A percentile compares a stretch with the other conserved stretches of the same genome.
Conservation (phyloP, 2,888 invertebrate genomes). For the Pterostichus madidus region DNA sequence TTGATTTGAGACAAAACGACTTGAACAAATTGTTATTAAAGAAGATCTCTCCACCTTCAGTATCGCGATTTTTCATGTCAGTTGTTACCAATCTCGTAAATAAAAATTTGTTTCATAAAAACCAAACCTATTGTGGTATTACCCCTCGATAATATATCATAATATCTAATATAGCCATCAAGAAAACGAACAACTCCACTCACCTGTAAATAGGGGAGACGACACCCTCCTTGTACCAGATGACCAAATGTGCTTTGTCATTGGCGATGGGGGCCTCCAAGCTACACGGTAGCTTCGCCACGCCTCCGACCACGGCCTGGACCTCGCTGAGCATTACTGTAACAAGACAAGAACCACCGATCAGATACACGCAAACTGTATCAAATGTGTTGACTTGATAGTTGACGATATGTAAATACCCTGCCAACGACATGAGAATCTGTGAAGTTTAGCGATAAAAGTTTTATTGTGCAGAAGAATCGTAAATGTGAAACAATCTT, state of each 20-base stretch:
- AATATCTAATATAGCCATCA: too few species aligned
- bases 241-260: conserved; percentile 82
- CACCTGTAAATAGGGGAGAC: conserved; percentile 82
- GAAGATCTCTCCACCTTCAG: too few species aligned
- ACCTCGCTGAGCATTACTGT: conserved; percentile 75
- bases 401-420: conserved; percentile 15
- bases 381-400: conserved; percentile 15
- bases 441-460: conserved; percentile 28
- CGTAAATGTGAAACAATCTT: conserved; percentile 19
- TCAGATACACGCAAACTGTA: conserved; percentile 21
- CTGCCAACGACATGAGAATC: conserved; percentile 38
- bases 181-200: conserved; percentile 70
- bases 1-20: too few species aligned
- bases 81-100: too few species aligned
- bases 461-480: conserved; percentile 18
- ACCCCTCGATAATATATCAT: too few species aligned
- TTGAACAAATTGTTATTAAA: too few species aligned
- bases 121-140: too few species aligned
- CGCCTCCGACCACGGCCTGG: conserved; percentile 81
- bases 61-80: too few species aligned
- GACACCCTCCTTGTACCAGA: conserved; percentile 82
- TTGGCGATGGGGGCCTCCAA: conserved; percentile 79
- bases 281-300: conserved; percentile 82
- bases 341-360: conserved; percentile 68
- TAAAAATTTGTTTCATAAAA: too few species aligned